phyloP scores from a whole-genome alignment of 1,140 invertebrate species.

The Plectrocnemia conspersa region DNA sequence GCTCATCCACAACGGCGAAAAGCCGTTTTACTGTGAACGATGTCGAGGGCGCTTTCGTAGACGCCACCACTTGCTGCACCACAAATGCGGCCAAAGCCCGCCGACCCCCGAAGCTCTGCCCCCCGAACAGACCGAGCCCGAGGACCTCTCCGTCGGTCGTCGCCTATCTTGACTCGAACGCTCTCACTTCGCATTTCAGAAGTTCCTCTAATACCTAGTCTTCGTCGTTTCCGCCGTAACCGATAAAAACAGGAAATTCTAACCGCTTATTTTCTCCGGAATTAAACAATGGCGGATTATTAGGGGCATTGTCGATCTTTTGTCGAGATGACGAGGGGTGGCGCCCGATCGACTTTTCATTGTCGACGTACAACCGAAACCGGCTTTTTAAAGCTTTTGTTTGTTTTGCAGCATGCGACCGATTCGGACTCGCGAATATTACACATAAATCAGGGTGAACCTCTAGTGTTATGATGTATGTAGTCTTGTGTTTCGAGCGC shows the following conservation, averaged over 20 bases:
- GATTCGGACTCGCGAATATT: too few relatives aligned
- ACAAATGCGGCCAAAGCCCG: constrained; percentile 64
- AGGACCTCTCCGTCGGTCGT: constrained; percentile 62
- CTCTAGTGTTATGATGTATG: too few relatives aligned
- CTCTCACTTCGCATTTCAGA: constrained; percentile 36
- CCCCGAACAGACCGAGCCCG: constrained; percentile 84
- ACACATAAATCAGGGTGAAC: too few relatives aligned
- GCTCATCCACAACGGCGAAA: constrained; percentile 84
- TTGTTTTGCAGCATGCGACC: constrained; percentile 24
- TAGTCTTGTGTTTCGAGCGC: too few relatives aligned
- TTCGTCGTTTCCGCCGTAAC: constrained; percentile 30
- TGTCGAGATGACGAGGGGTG: constrained; percentile 16
- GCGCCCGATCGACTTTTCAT: constrained; percentile 31
- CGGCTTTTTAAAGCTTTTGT: constrained; percentile 34
- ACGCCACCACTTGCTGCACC: constrained; percentile 78
- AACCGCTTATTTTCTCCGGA: constrained; percentile 14
- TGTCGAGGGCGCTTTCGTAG: constrained; percentile 75
- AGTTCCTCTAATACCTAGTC: constrained; percentile 52
- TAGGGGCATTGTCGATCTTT: constrained; percentile 29
- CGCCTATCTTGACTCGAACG: constrained; percentile 31
- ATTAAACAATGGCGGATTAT: constrained; percentile 35
- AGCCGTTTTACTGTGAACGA: constrained; percentile 74
- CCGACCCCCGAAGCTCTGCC: constrained; percentile 46
- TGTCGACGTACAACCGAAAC: constrained; percentile 35
- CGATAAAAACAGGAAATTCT: constrained; percentile 2